Percentiles rank a stretch among this genome's conserved stretches.
phyloP scores from a whole-genome alignment of 1,140 invertebrate species.

The Cydia splendana region DNA sequence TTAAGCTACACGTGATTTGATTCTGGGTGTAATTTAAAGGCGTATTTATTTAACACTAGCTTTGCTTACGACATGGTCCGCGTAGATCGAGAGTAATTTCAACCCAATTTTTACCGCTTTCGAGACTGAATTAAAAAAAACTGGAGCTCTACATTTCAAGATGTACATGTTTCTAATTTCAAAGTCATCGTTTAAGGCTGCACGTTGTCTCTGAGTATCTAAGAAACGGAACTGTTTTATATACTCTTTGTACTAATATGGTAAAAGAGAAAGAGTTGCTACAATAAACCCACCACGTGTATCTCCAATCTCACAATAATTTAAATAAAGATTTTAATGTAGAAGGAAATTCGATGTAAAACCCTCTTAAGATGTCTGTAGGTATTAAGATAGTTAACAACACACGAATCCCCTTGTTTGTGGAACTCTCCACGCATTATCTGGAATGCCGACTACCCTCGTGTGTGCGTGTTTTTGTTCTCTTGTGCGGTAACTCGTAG shows the following conservation, averaged over 20 bases:
- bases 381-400: conserved; percentile 22
- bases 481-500: conserved; percentile 12
- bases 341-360: neutral
- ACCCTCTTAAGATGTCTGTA: neutral
- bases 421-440: conserved; percentile 28
- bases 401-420: conserved; percentile 19
- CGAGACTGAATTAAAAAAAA: no score
- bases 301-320: neutral
- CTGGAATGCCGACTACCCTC: conserved; percentile 29
- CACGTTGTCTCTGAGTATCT: no score
- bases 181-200: no score
- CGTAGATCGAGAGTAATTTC: no score
- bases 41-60: no score
- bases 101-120: no score
- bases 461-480: conserved; percentile 19
- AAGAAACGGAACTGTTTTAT: no score
- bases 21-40: neutral
- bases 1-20: neutral
- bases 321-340: neutral
- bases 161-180: no score
- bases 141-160: no score
- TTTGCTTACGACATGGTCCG: no score
- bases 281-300: neutral
- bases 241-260: no score
- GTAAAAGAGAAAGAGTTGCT: no score